Evolutionary conservation across 1,140 invertebrate species (phyloP).

Genomic region (Lysiphlebus fabarum): DNA sequence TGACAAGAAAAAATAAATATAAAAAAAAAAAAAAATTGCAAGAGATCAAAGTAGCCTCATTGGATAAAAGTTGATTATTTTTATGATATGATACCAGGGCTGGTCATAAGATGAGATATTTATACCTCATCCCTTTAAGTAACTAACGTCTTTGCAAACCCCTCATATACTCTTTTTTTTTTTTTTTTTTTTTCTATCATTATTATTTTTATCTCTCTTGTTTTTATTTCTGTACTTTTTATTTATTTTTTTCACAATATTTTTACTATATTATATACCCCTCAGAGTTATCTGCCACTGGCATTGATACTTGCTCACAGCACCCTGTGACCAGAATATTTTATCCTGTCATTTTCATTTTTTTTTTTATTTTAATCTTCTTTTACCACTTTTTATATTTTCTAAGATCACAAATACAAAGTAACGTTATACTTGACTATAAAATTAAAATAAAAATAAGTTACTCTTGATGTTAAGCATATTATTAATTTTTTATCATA

Average conservation of each 20-base stretch:
- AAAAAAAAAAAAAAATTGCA: slow-evolving; percentile 14
- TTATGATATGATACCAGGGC: slow-evolving; percentile 50
- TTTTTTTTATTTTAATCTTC: slow-evolving; percentile 15
- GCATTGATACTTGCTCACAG: slow-evolving; percentile 22
- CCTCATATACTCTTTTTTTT: slow-evolving; percentile 9
- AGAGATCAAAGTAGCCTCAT: slow-evolving; percentile 52
- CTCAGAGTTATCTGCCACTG: neutral
- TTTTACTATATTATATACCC: neutral
- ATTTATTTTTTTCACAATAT: too few species aligned
- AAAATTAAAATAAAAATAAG: too few species aligned
- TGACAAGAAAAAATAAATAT: slow-evolving; percentile 20
- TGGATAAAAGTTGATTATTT: slow-evolving; percentile 52
- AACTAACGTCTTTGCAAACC: slow-evolving; percentile 21
- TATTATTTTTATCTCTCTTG: too few species aligned
- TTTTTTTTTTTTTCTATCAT: too few species aligned
- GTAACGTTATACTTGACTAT: too few species aligned
- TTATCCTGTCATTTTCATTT: slow-evolving; percentile 27
- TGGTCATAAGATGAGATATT: slow-evolving; percentile 45
- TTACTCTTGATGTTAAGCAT: too few species aligned
- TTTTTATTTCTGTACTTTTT: neutral
- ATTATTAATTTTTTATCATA: too few species aligned
- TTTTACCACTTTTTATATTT: slow-evolving; percentile 19
- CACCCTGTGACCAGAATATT: slow-evolving; percentile 52
- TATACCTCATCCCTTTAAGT: slow-evolving; percentile 33
- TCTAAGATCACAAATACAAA: too few species aligned